Percentiles rank a stretch among this genome's conserved stretches.
These are phyloP conservation scores for Nysson spinosus DNA, from an alignment of 2,888 invertebrate genomes.

Conservation along the genomic window DNA sequence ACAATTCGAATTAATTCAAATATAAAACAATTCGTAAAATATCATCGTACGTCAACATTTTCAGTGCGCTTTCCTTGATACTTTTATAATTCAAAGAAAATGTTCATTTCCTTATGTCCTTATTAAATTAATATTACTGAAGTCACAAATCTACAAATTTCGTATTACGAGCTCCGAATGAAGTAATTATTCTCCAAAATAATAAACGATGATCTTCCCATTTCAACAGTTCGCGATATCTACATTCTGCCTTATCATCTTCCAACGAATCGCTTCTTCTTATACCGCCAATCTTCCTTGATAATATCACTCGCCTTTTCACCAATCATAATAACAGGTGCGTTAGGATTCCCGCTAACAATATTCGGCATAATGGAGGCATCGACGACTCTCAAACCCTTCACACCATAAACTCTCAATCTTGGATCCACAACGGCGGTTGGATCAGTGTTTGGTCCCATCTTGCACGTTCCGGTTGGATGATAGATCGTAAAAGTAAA, in stretches of 20 bases:
- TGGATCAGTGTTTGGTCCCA: conserved; percentile 88
- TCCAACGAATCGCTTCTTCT: conserved; percentile 39
- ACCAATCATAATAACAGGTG: conserved; percentile 93
- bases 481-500: conserved; percentile 91
- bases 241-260: conserved; percentile 5
- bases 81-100: too few species aligned
- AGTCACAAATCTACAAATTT: too few species aligned
- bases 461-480: conserved; percentile 90
- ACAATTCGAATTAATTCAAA: too few species aligned
- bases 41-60: too few species aligned
- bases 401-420: conserved; percentile 87
- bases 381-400: conserved; percentile 88
- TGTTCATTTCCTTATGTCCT: too few species aligned
- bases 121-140: too few species aligned
- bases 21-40: too few species aligned
- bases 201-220: too few species aligned
- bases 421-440: conserved; percentile 89
- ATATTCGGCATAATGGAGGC: conserved; percentile 94
- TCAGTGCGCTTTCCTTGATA: too few species aligned
- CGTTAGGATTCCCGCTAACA: conserved; percentile 93
- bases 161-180: too few species aligned
- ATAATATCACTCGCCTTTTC: conserved; percentile 94
- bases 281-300: conserved; percentile 86
- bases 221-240: too few species aligned
- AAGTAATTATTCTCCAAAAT: too few species aligned